Conservation (phyloP, 2,797 vertebrate genomes). For the Pangasius macronema region DNA sequence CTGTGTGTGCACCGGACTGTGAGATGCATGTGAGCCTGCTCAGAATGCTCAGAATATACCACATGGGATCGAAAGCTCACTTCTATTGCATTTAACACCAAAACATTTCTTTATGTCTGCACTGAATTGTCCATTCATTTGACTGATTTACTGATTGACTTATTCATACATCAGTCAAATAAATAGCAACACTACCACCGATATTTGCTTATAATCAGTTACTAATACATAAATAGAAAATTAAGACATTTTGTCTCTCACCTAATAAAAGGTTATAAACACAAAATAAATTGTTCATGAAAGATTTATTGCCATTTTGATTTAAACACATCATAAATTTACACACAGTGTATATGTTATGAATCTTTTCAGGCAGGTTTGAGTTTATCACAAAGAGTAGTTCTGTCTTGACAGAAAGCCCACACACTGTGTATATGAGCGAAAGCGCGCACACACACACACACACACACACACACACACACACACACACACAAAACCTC, state of each 20-base stretch:
- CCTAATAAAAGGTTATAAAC: not conserved
- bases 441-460: conserved; percentile 35
- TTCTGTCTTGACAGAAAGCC: conserved; percentile 42
- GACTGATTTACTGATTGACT: not conserved
- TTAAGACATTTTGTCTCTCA: not conserved
- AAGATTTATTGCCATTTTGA: conserved; percentile 1
- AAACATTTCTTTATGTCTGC: not conserved
- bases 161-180: not conserved
- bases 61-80: not conserved
- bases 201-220: not conserved
- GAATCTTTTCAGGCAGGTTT: conserved; percentile 18
- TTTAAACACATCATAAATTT: not conserved
- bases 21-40: not conserved
- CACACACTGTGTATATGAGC: conserved; percentile 37
- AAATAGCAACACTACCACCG: not conserved
- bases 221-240: not conserved
- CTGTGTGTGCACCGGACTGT: conserved; percentile 47
- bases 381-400: conserved; percentile 38
- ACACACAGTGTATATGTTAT: not conserved
- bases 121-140: not conserved
- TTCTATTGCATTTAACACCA: not conserved
- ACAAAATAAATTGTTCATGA: not conserved
- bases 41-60: not conserved
- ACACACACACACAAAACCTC: conserved; percentile 27
- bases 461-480: conserved; percentile 39